These are phyloP conservation scores for Dufourea novaeangliae DNA, from an alignment of 1,140 invertebrate species.

Conservation along the genomic window DNA sequence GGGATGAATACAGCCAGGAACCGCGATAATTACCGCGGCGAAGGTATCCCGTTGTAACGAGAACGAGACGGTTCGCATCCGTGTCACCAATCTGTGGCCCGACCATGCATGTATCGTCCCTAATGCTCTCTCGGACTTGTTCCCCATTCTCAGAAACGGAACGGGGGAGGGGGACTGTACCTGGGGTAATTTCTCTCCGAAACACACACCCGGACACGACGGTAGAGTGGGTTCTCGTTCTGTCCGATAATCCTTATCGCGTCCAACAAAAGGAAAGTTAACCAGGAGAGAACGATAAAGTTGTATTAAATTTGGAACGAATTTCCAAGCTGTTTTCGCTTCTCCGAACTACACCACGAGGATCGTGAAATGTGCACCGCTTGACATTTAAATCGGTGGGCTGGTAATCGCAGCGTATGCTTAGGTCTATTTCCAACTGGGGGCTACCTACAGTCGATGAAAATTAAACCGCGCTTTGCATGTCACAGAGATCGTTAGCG, in stretches of 20 bases:
- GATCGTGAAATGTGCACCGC: too few species aligned
- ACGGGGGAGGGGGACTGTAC: neutral
- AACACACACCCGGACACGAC: too few species aligned
- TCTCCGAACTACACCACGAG: too few species aligned
- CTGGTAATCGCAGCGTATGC: neutral
- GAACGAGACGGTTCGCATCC: constrained; percentile 19
- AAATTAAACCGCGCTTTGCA: constrained; percentile 11
- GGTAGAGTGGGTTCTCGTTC: too few species aligned
- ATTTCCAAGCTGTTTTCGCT: too few species aligned
- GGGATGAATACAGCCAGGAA: constrained; percentile 26
- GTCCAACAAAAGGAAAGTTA: too few species aligned
- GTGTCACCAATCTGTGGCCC: constrained; percentile 12
- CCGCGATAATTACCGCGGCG: constrained; percentile 39
- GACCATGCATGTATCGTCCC: constrained; percentile 12
- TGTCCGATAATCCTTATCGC: too few species aligned
- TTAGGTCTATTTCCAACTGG: neutral
- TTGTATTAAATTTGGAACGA: too few species aligned
- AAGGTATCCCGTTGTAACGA: constrained; percentile 11
- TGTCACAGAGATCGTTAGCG: neutral
- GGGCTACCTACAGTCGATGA: neutral
- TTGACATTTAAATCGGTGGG: too few species aligned
- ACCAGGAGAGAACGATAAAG: too few species aligned
- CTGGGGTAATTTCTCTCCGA: neutral
- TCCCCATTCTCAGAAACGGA: neutral
- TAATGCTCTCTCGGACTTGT: constrained; percentile 10